Percentiles rank a stretch among this genome's conserved stretches.
Conservation (phyloP, 2,888 invertebrate species). For the Noctuana brunneofusca region DNA sequence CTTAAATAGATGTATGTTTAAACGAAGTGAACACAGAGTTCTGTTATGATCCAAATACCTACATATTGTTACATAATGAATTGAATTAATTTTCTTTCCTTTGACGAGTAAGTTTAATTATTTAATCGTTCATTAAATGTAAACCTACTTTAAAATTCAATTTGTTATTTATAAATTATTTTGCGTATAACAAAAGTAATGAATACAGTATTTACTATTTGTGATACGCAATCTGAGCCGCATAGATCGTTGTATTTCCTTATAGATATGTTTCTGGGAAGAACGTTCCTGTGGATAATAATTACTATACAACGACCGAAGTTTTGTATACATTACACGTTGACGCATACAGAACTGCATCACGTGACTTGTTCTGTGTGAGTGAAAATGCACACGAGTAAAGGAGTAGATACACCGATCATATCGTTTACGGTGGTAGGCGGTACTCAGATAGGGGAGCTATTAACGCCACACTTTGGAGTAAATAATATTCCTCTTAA, state of each 20-base stretch:
- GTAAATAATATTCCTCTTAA: no score
- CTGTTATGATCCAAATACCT: no score
- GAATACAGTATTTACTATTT: slow-evolving; percentile 3
- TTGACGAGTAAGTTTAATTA: no score
- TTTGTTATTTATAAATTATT: no score
- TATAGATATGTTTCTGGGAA: slow-evolving; percentile 40
- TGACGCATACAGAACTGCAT: slow-evolving; percentile 5
- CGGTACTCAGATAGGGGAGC: no score
- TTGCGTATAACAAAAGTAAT: background rate
- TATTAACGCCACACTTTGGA: no score
- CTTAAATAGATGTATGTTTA: background rate
- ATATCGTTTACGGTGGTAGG: no score
- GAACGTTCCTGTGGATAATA: slow-evolving; percentile 33
- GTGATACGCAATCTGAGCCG: slow-evolving; percentile 24
- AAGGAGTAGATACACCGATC: slow-evolving; percentile 8
- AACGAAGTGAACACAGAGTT: no score
- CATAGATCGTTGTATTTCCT: slow-evolving; percentile 28
- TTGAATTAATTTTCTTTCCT: no score
- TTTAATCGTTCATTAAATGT: no score
- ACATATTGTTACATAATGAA: no score
- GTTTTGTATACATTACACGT: slow-evolving; percentile 24
- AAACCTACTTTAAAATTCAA: no score
- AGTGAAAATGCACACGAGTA: background rate
- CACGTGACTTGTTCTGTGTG: slow-evolving; percentile 26
- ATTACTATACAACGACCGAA: slow-evolving; percentile 27